Evolutionary conservation across 2,797 vertebrate species (phyloP).

Genomic region (Netta rufina): DNA sequence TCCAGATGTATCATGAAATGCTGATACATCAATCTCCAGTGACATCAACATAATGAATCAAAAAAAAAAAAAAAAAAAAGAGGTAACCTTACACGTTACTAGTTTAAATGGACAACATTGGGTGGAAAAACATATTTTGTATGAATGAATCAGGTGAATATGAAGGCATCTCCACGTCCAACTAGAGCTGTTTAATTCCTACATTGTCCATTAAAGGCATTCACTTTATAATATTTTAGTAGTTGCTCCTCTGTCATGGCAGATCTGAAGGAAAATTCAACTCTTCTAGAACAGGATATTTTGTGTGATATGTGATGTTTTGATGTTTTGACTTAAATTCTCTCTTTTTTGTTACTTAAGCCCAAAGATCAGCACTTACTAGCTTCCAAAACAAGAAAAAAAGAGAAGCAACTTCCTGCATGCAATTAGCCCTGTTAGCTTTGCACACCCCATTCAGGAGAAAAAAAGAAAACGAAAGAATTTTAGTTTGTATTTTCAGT

Average conservation of each 20-base stretch:
- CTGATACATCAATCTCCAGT: background rate
- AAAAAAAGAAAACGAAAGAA: background rate
- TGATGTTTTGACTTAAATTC: background rate
- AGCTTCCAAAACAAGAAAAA: background rate
- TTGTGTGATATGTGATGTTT: background rate
- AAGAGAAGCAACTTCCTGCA: background rate
- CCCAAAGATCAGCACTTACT: background rate
- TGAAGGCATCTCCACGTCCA: background rate
- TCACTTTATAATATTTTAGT: background rate
- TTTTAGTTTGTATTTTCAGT: background rate
- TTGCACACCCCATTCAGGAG: background rate
- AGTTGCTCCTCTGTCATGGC: background rate
- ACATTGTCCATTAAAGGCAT: background rate
- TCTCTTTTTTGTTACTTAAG: background rate
- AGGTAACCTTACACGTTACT: background rate
- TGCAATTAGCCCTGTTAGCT: background rate
- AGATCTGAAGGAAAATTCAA: background rate
- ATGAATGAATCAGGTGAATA: background rate
- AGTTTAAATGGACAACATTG: background rate
- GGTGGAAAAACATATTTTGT: background rate
- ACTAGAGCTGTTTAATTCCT: background rate
- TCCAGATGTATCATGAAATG: background rate
- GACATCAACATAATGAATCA: background rate
- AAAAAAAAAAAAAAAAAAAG: background rate
- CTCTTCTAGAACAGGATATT: background rate